Conservation (phyloP, 2,797 vertebrate genomes). For the Enteromius anoplus region DNA sequence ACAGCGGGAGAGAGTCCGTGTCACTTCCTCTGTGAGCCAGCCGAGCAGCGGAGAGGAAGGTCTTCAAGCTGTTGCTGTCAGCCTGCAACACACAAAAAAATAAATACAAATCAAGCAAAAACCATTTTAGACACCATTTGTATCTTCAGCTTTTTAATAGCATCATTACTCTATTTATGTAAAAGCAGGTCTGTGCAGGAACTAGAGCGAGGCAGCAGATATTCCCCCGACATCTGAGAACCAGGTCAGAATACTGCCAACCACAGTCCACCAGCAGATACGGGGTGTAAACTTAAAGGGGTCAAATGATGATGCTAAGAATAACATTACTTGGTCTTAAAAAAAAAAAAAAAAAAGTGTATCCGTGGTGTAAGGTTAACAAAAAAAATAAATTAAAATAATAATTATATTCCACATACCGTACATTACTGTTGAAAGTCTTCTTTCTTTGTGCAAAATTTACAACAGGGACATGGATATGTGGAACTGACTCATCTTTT, state of each 20-base stretch:
- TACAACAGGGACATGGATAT: no score
- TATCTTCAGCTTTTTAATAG: background rate
- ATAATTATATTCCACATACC: no score
- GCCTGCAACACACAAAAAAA: slow-evolving; percentile 74
- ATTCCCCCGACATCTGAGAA: background rate
- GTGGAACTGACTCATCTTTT: no score
- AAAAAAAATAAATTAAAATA: no score
- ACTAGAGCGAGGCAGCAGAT: background rate
- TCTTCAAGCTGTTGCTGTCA: slow-evolving; percentile 85
- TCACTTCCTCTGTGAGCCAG: slow-evolving; percentile 86
- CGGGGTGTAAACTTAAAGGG: background rate
- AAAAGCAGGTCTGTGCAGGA: background rate
- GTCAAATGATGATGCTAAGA: no score
- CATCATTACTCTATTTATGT: background rate
- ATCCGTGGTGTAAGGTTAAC: no score
- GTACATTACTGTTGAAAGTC: no score
- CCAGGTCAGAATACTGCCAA: background rate
- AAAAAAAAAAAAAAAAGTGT: no score
- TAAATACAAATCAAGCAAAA: no score
- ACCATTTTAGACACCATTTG: no score
- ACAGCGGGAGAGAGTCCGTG: slow-evolving; percentile 77
- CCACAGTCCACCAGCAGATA: background rate
- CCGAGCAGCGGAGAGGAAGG: slow-evolving; percentile 89
- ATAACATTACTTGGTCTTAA: no score
- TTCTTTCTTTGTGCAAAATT: no score